phyloP scores from a whole-genome alignment of 2,888 invertebrate genomes.

The Beris morrisii region DNA sequence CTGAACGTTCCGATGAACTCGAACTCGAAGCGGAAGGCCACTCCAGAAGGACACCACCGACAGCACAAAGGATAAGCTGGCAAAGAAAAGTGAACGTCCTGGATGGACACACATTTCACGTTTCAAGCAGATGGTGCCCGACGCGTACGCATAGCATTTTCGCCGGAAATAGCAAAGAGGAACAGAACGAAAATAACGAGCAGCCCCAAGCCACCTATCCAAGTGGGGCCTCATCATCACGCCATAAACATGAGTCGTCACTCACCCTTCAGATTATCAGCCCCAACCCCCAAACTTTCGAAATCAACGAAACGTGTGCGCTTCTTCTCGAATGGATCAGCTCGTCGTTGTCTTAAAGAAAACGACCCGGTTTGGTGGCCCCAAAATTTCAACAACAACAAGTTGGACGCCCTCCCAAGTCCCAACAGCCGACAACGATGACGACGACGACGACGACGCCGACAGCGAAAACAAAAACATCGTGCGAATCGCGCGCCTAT shows the following conservation, averaged over 20 bases:
- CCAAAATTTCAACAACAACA: not conserved
- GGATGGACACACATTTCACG: conserved; percentile 29
- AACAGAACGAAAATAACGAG: conserved; percentile 19
- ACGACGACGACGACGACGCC: not conserved
- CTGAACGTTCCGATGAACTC: conserved; percentile 5
- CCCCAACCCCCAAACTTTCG: not conserved
- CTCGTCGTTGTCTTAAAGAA: too few species aligned
- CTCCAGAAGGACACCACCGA: too few species aligned
- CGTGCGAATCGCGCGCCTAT: conserved; percentile 12
- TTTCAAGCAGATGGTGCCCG: not conserved
- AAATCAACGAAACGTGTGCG: too few species aligned
- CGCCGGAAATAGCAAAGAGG: not conserved
- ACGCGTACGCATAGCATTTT: not conserved
- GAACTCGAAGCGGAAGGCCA: conserved; percentile 2
- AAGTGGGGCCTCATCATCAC: conserved; percentile 32
- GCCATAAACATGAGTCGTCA: conserved; percentile 33
- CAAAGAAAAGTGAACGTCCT: conserved; percentile 32
- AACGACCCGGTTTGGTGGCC: too few species aligned
- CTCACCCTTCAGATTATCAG: not conserved
- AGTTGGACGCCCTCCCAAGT: not conserved
- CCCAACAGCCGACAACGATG: not conserved
- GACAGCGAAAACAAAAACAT: conserved; percentile 7
- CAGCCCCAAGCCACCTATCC: conserved; percentile 16
- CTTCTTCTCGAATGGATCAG: too few species aligned
- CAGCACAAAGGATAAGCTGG: conserved; percentile 4